Conservation (phyloP, 2,113 vertebrate species). For the Dasyurus viverrinus region DNA sequence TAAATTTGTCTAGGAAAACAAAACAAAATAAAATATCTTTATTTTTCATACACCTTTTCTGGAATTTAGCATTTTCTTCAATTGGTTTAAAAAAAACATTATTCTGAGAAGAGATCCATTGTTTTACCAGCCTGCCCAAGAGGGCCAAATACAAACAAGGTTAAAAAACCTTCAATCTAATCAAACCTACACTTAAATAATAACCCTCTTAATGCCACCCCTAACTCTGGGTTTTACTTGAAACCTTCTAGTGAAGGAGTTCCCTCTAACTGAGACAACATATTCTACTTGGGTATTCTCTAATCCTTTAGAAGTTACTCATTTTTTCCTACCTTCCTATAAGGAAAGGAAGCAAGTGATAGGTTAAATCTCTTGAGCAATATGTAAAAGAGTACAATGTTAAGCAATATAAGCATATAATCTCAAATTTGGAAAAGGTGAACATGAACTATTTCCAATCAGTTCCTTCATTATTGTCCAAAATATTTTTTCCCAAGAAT, state of each 20-base stretch:
- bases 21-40: not conserved
- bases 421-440: not conserved
- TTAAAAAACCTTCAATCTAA: not conserved
- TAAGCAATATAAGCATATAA: not conserved
- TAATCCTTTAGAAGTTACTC: not conserved
- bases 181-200: not conserved
- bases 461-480: not conserved
- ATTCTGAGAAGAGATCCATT: not conserved
- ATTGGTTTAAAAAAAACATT: not conserved
- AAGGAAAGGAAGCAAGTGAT: not conserved
- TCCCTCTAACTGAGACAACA: not conserved
- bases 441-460: not conserved
- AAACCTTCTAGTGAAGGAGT: not conserved
- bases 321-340: not conserved
- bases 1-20: not conserved
- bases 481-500: not conserved
- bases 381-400: not conserved
- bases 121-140: not conserved
- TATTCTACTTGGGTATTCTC: not conserved
- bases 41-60: not conserved
- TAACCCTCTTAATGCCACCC: not conserved
- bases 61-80: not conserved
- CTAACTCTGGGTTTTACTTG: not conserved
- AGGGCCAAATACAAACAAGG: not conserved
- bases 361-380: not conserved